Evolutionary conservation across 2,113 vertebrate species (phyloP), one percentile per base, ranked within the genome.

Genomic region (Pituophis catenifer): DNA sequence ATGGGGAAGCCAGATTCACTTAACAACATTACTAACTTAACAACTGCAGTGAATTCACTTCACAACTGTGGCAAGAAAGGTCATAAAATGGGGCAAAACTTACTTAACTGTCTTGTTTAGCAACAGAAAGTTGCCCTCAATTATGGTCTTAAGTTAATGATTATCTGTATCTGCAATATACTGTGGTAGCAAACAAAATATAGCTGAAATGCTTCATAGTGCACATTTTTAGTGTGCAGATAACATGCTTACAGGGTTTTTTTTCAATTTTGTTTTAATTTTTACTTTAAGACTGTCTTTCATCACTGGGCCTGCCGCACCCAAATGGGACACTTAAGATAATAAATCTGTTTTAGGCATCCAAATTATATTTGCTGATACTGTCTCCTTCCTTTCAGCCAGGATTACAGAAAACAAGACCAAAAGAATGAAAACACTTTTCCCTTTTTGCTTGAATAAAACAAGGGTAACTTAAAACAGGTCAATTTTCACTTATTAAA

Each of bases 141-240:
- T n/a, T 29, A 29, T 65, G 62, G 62, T 65, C 11, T 0, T 29
- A 13, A 0, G 4, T n/a, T 65, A 29, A 65, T 11, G 62, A 12
- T 11, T 13, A 65, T 29, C 62, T 75, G 6, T 38, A 75, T 8
- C 21, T 44, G 53, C 52, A 92, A 59, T 58, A 48, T 89, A 94
- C 44, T 94, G 91, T 11, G 23, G 86, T 89, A 86, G 85, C 29
- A 86, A 33, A 89, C 15, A 58, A 24, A 94, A 89, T 87, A 91
- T 0, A 89, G 5, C 75, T 88, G 17, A 94, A 95, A 57, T 89
- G 92, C 7, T 91, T 94, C 26, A 89, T 75, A 95, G 33, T 89
- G 58, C 11, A 92, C 6, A 53, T 93, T 93, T 94, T 89, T 48
- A 23, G 52, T 95, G 55, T 75, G 33, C 94, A 53, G 90, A 90